These are phyloP conservation scores for Rhinoptilus africanus DNA, from an alignment of 2,113 vertebrate species.

Conservation along the genomic window DNA sequence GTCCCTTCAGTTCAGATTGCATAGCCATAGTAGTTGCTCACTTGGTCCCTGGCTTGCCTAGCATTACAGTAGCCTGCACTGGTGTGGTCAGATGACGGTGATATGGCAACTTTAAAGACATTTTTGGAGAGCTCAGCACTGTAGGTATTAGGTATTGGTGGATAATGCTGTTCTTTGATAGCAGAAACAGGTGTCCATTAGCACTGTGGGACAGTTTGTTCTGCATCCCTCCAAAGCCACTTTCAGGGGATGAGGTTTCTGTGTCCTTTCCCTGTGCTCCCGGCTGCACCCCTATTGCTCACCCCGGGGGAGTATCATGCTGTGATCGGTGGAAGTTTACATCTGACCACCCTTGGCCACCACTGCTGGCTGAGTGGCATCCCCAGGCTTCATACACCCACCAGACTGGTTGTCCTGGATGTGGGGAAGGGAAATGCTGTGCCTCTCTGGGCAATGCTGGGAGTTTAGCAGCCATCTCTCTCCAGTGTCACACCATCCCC, in stretches of 20 bases:
- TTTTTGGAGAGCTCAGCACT: background rate
- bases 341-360: background rate
- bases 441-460: background rate
- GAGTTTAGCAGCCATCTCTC: background rate
- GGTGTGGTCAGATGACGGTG: background rate
- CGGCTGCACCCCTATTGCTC: background rate
- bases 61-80: background rate
- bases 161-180: background rate
- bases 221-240: background rate
- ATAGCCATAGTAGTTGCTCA: background rate
- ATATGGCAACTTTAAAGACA: accelerated
- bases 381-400: too few relatives aligned
- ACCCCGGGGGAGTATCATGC: background rate
- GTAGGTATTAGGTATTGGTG: background rate
- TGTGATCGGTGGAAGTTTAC: background rate
- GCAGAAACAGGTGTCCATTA: background rate
- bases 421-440: background rate
- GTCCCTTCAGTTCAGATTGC: background rate
- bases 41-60: background rate
- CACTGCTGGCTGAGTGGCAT: background rate
- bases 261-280: background rate
- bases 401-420: background rate
- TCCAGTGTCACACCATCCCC: background rate
- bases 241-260: background rate
- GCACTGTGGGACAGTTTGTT: background rate